phyloP scores from a whole-genome alignment of 2,113 vertebrate genomes.

The Hemibagrus wyckioides region DNA sequence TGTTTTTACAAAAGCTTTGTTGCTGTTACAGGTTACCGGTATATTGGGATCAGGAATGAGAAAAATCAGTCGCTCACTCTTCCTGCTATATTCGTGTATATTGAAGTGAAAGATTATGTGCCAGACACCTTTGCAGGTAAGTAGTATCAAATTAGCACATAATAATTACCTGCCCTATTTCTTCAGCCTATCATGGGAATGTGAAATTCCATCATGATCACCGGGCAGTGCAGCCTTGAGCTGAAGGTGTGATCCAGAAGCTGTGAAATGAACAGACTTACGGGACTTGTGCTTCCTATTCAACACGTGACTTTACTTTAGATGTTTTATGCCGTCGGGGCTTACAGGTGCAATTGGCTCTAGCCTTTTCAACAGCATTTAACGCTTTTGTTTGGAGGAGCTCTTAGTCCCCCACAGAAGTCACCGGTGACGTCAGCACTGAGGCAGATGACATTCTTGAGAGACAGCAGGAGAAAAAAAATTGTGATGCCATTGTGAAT shows the following conservation, averaged over 20 bases:
- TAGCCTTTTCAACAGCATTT: slow-evolving; percentile 37
- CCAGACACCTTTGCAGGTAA: slow-evolving; percentile 88
- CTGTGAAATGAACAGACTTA: slow-evolving; percentile 9
- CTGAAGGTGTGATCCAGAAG: slow-evolving; percentile 11
- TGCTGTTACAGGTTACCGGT: slow-evolving; percentile 80
- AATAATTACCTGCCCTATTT: neutral
- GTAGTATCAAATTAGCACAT: slow-evolving; percentile 10
- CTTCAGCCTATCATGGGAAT: neutral
- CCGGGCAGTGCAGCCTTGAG: neutral
- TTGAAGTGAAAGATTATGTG: slow-evolving; percentile 88
- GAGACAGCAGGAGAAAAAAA: slow-evolving; percentile 1
- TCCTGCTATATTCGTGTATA: slow-evolving; percentile 86
- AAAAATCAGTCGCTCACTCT: slow-evolving; percentile 84
- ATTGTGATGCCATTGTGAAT: slow-evolving; percentile 3
- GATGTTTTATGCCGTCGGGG: slow-evolving; percentile 16
- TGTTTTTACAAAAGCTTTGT: neutral
- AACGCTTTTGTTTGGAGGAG: slow-evolving; percentile 7
- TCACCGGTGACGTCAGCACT: neutral
- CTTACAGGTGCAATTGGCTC: slow-evolving; percentile 2
- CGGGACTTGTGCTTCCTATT: slow-evolving; percentile 2
- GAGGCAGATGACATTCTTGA: neutral
- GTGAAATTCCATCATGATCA: neutral
- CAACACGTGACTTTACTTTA: slow-evolving; percentile 21
- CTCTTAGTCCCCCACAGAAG: neutral
- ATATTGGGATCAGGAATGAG: slow-evolving; percentile 86